Base-by-base conservation (phyloP, 1,140 invertebrate species). In the Zaprionus lachaisei region DNA sequence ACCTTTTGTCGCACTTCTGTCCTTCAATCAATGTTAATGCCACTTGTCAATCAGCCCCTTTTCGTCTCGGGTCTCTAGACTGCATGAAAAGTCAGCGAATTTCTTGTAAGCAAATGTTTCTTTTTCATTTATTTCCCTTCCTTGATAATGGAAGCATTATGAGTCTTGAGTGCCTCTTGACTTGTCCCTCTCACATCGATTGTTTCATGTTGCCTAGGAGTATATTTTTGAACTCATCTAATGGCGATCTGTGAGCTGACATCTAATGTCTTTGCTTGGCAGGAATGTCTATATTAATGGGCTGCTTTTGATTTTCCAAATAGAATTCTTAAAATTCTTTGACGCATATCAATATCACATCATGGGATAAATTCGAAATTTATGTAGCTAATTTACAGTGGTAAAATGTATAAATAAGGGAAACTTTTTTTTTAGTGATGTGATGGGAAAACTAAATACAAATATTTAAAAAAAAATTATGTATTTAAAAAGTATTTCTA, bases 1-100 rank as follows among this genome's bases (percentile, higher is more conserved):
- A 56, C 63, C 63, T 77, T 57, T 74, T 83, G 80, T 83, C 72
- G 49, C 74, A 74, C 78, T 81, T 72, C 78, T 60, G 47, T 44
- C 62, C n/a, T 26, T 72, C 79, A 77, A 83, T 87, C 83, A 78
- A 86, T 87, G 66, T 62, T 55, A 64, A 51, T 66, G 72, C 56
- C 63, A 54, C 77, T 61, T 77, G 85, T 89, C 84, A 89, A 89
- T 89, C 79, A 77, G 61, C n/a, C 38, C 17, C 51, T 24, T 12
- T 22, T 11, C 6, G 20, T 12, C 7, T 22, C 6, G 11, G 20
- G 20, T 51, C 47, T 24, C 14, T 6, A 31, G 5, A 28, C 38
- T 5, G 28, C 31, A 79, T 24, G 51, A 80, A 68, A 73, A 84
- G 65, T 78, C 78, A 78, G 71, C 69, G 60, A 73, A 73, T 71